Evolutionary conservation across 2,888 invertebrate genomes (phyloP), one percentile per base, ranked within the genome.

Genomic region (Hydroisotoma schaefferi): DNA sequence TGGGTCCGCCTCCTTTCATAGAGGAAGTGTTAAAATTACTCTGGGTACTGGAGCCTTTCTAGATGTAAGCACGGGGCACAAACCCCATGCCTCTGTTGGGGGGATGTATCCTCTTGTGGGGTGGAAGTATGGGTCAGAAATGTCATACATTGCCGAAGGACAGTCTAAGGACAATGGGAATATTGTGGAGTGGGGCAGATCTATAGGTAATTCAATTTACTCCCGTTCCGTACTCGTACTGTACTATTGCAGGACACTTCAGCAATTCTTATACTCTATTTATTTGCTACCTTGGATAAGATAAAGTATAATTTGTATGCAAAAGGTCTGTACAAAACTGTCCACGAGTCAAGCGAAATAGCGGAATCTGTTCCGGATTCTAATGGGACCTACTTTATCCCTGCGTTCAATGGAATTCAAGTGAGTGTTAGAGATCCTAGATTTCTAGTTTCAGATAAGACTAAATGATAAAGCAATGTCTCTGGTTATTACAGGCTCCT

Each of bases 1-100:
- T 81, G 94, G 94, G 4, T 87, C 88, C 0, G 87, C 88, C 64
- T 90, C 90, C 74, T 89, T 88, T 74, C 77, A 83, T 2, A 78
- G 82, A 0, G 88, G 90, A 26, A 88, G 90, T 75, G 82, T 91
- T 1, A 94, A 94, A 75, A 79, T 94, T 2, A 94, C 94, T 0
- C 82, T 95, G 80, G 94, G 94, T 0, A 95, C 94, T 0, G 95
- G 95, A 0, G 87, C 89, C 0, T 95, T 95, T 78, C 78, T 94
- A 44, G 85, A 93, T 75, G 83, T 93, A 33, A 87, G 92, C 75
- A 91, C 93, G 0, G 90, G 88, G 0, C 68, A 74, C 0, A 76
- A 80, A 63, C 87, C 93, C 0, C 88, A 90, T 74, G 88, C 91
- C 0, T 90, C 90, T 29, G 65, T 73, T 55, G 59, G 71, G 83